phyloP scores from a whole-genome alignment of 2,113 vertebrate species.

The Grantiella picta region DNA sequence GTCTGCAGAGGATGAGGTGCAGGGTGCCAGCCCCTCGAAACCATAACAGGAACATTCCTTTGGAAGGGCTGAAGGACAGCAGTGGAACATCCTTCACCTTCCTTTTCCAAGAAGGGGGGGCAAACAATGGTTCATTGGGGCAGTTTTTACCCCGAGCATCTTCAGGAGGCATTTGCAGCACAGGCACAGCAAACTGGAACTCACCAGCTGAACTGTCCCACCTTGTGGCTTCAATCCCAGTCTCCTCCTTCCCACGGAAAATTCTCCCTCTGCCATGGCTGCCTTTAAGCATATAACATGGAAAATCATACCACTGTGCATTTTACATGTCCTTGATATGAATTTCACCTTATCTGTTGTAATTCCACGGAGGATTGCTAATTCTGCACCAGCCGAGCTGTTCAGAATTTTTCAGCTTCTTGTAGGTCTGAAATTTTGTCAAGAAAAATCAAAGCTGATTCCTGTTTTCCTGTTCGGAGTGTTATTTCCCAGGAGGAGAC shows the following conservation, averaged over 20 bases:
- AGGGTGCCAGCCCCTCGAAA: background rate
- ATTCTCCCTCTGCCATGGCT: background rate
- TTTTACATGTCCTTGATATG: background rate
- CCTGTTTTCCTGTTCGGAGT: background rate
- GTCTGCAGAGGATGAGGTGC: background rate
- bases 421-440: background rate
- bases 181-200: background rate
- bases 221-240: background rate
- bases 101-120: background rate
- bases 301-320: background rate
- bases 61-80: background rate
- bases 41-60: background rate
- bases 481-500: background rate
- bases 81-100: background rate
- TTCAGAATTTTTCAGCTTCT: background rate
- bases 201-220: background rate
- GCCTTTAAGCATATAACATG: background rate
- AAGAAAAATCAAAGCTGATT: background rate
- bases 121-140: background rate
- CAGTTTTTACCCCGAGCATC: background rate
- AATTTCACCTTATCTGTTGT: background rate
- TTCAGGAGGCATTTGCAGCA: background rate
- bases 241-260: background rate
- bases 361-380: background rate
- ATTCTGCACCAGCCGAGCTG: background rate